Conservation (phyloP, 2,888 invertebrate genomes). For the Pseudoips prasinana region DNA sequence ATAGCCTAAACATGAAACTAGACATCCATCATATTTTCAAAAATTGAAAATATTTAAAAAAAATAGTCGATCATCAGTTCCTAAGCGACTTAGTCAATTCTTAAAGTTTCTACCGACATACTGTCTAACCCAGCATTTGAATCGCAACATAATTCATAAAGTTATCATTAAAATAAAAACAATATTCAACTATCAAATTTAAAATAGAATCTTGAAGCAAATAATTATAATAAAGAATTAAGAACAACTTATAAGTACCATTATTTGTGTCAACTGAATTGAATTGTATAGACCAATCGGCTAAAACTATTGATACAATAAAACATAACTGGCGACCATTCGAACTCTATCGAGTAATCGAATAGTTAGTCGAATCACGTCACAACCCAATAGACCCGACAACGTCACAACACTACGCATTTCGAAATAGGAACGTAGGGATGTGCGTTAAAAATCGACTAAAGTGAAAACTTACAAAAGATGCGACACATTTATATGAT, state of each 20-base stretch:
- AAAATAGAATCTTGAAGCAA: constrained; percentile 39
- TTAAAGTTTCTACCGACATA: constrained; percentile 16
- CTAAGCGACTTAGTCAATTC: constrained; percentile 22
- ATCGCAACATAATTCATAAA: constrained; percentile 24
- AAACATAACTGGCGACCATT: constrained; percentile 31
- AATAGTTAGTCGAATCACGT: constrained; percentile 27
- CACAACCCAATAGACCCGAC: constrained; percentile 34
- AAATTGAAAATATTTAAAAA: constrained; percentile 16
- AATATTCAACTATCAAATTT: constrained; percentile 29
- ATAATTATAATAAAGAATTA: constrained; percentile 35
- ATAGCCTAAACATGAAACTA: constrained; percentile 16
- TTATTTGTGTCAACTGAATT: constrained; percentile 34
- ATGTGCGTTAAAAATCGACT: constrained; percentile 27
- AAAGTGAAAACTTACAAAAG: constrained; percentile 31
- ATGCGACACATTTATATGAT: constrained; percentile 10
- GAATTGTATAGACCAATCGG: constrained; percentile 29
- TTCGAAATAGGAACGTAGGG: constrained; percentile 22
- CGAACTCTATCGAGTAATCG: constrained; percentile 25
- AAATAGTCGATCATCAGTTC: constrained; percentile 25
- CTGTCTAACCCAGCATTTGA: constrained; percentile 25
- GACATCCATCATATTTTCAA: constrained; percentile 18
- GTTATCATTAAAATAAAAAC: constrained; percentile 31
- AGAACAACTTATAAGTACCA: constrained; percentile 40
- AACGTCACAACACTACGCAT: constrained; percentile 29
- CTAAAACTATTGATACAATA: constrained; percentile 26